Evolutionary conservation across 2,113 vertebrate genomes (phyloP), one percentile per base, ranked within the genome.

Genomic region (Dolichallabes microphthalmus): DNA sequence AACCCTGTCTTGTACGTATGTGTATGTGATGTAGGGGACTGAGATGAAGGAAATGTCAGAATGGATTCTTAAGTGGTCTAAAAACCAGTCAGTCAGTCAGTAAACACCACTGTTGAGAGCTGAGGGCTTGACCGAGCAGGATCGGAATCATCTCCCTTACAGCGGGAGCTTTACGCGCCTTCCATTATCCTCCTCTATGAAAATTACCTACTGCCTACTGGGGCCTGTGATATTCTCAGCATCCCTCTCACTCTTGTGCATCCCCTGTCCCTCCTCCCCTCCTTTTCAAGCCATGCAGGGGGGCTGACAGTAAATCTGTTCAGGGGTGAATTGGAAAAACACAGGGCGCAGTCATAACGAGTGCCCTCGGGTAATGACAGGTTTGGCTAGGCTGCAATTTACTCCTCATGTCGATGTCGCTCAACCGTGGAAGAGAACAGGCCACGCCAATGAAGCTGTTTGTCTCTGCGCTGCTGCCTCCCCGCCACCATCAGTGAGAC

Each of bases 361-460:
- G 92, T 91, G 90, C 91, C 92, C 93, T 88, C 90, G 89, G 91
- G 92, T 94, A 94, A 93, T 94, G 89, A 94, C 92, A 83, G 91
- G 90, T 92, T 91, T 90, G 90, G 91, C 91, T 76, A 82, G 63
- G 87, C 89, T 92, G 90, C 90, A 93, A 94, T 92, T 94, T 89
- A 90, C 91, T 92, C 86, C 80, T 86, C 87, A 85, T 89, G 83
- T 90, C 86, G 87, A 83, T 80, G 88, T 87, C 84, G 53, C 87
- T 88, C 86, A 82, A 85, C 74, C 84, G 89, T 89, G 82, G 73
- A 87, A 73, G 77, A 79, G 85, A 85, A 80, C 87, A 63, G 80
- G 61, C 83, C 87, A 83, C 12, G 63, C 87, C 88, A 91, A 89
- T 90, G 88, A 90, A 90, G 89, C 86, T 85, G 84, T 90, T 87